Base-by-base conservation (phyloP, 1,140 invertebrate species). In the Lutraria rhynchaena region DNA sequence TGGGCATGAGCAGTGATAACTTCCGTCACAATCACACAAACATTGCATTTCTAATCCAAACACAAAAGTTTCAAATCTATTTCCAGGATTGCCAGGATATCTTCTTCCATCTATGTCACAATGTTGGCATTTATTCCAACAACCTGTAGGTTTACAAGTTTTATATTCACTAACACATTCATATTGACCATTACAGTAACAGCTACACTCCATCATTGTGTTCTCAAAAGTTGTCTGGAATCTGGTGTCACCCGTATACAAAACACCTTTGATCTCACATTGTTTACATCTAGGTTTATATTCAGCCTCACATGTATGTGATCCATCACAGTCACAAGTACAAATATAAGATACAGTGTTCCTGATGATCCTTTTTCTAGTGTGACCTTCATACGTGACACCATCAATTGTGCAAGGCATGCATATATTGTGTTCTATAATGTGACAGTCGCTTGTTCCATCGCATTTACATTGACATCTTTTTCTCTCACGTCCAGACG, bases 301-400 rank as follows among this genome's bases (percentile, higher is more conserved):
- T 19, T 65, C 69, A 4, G 44, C 27, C 22, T 53, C 29, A 44
- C 78, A 81, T 17, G 22, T 19, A 15, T 60, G 37, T 51, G 27
- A 11, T 7, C 78, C 78, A 55, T 65, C 55, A 33, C 78, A 81
- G 22, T 51, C 61, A 55, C 78, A 81, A 60, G 46, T 49, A 74
- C 78, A 81, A 29, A 81, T 73, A 37, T 63, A 63, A 9, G 58
- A 35, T 19, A 44, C 22, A 13, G 27, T 9, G 1, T 33, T 49
- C 31, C 46, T 60, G 22, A 49, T 55, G 0, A 73, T 44, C 19
- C 78, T 55, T 9, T 65, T 11, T 53, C 55, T 31, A 15, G 78
- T 37, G 27, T 73, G 69, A 17, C 78, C 78, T 37, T 65, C 51
- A 41, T 73, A 81, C n/a, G 24, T 65, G 15, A 22, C 49, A 7